phyloP scores from a whole-genome alignment of 2,888 invertebrate species.

The Noctua comes region DNA sequence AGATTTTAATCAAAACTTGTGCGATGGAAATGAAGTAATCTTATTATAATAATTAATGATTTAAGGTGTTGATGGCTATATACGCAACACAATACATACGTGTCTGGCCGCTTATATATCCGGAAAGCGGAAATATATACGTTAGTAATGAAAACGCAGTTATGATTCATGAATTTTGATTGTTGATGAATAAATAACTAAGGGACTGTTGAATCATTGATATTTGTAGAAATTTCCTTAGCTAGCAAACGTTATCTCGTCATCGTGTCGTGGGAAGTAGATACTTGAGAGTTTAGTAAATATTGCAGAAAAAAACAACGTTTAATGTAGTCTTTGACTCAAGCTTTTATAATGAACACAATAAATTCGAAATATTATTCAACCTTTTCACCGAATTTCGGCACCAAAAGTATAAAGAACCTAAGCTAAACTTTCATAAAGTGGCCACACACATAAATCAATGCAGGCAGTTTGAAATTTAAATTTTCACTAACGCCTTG shows the following conservation, averaged over 20 bases:
- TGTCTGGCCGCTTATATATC: conserved; percentile 17
- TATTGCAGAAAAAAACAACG: conserved; percentile 5
- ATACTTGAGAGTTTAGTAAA: conserved; percentile 19
- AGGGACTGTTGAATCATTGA: conserved; percentile 38
- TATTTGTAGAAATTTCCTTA: conserved; percentile 17
- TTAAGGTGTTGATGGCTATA: conserved; percentile 38
- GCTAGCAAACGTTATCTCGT: conserved; percentile 11
- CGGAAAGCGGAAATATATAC: conserved; percentile 30
- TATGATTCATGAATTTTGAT: conserved; percentile 55
- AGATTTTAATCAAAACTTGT: conserved; percentile 39
- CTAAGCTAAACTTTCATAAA: conserved; percentile 9
- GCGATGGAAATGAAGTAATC: conserved; percentile 45
- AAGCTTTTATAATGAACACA: background rate
- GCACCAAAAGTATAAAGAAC: conserved; percentile 25
- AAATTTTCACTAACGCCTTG: conserved; percentile 51
- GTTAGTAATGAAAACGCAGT: conserved; percentile 13
- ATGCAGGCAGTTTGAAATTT: conserved; percentile 31
- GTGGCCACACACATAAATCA: conserved; percentile 42
- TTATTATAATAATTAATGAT: conserved; percentile 46
- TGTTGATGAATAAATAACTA: conserved; percentile 47
- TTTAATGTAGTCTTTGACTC: background rate
- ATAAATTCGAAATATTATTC: background rate
- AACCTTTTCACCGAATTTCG: background rate
- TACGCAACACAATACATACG: conserved; percentile 18
- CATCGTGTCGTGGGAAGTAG: conserved; percentile 9